Percentiles rank a stretch among this genome's conserved stretches.
These are phyloP conservation scores for Ichneumon xanthorius DNA, from an alignment of 2,888 invertebrate genomes.

Conservation along the genomic window DNA sequence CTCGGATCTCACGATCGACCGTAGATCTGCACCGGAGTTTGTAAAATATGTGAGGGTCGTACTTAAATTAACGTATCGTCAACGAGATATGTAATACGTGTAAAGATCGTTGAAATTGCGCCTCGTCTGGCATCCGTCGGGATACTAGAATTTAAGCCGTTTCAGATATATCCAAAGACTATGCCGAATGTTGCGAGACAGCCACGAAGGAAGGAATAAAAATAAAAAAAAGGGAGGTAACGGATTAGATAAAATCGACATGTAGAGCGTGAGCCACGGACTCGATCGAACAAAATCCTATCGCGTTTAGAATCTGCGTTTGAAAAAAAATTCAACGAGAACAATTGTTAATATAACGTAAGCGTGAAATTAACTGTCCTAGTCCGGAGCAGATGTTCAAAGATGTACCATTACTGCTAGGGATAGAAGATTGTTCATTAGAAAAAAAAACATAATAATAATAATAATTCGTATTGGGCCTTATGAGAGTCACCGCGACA, in stretches of 20 bases:
- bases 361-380: constrained; percentile 73
- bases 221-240: constrained; percentile 16
- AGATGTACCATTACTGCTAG: constrained; percentile 72
- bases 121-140: constrained; percentile 60
- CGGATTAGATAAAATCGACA: constrained; percentile 28
- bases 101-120: constrained; percentile 41
- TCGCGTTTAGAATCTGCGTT: background rate
- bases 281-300: constrained; percentile 44
- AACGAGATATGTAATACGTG: constrained; percentile 40
- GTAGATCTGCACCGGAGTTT: constrained; percentile 60
- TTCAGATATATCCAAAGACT: constrained; percentile 73
- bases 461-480: constrained; percentile 49
- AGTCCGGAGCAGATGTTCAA: constrained; percentile 74
- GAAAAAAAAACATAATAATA: constrained; percentile 40
- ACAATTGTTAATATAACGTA: constrained; percentile 62
- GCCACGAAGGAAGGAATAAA: constrained; percentile 30
- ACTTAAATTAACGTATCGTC: constrained; percentile 6
- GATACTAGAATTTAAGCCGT: constrained; percentile 70
- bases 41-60: constrained; percentile 31
- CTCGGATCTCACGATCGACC: constrained; percentile 35
- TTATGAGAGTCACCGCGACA: constrained; percentile 33
- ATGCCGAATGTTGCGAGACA: constrained; percentile 67
- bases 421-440: constrained; percentile 67
- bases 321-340: background rate
- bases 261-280: constrained; percentile 32